A percentile compares a stretch with the other conserved stretches of the same genome.
phyloP scores from a whole-genome alignment of 2,797 vertebrate genomes.

The Poeciliopsis infans region DNA sequence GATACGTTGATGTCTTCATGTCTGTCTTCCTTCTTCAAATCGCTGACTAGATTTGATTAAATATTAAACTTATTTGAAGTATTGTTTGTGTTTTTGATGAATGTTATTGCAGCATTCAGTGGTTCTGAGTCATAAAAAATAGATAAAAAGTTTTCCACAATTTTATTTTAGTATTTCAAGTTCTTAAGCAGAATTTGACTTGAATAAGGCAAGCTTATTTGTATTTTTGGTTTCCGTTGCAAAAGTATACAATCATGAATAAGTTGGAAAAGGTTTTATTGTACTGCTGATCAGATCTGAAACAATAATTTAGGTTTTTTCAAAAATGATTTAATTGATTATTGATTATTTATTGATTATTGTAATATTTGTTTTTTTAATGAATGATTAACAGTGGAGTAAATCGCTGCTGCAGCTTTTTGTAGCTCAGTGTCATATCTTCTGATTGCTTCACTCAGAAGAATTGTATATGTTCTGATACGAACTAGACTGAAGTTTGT shows the following conservation, averaged over 20 bases:
- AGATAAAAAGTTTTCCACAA: background rate
- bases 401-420: background rate
- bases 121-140: background rate
- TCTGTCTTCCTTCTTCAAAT: conserved; percentile 31
- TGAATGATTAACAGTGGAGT: background rate
- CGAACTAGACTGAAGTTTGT: background rate
- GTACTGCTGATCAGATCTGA: background rate
- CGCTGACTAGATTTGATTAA: background rate
- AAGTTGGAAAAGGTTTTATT: background rate
- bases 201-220: background rate
- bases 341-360: too few relatives aligned
- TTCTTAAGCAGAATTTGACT: background rate
- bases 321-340: background rate
- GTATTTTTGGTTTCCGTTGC: background rate
- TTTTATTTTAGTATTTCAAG: background rate
- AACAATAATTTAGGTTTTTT: background rate
- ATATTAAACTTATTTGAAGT: background rate
- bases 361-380: background rate
- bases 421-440: background rate
- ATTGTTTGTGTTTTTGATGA: background rate
- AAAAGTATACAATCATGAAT: background rate
- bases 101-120: background rate
- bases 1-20: conserved; percentile 7
- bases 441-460: background rate
- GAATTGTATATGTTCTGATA: background rate